phyloP scores from a whole-genome alignment of 1,140 invertebrate species.

The Oreohelix idahoensis region DNA sequence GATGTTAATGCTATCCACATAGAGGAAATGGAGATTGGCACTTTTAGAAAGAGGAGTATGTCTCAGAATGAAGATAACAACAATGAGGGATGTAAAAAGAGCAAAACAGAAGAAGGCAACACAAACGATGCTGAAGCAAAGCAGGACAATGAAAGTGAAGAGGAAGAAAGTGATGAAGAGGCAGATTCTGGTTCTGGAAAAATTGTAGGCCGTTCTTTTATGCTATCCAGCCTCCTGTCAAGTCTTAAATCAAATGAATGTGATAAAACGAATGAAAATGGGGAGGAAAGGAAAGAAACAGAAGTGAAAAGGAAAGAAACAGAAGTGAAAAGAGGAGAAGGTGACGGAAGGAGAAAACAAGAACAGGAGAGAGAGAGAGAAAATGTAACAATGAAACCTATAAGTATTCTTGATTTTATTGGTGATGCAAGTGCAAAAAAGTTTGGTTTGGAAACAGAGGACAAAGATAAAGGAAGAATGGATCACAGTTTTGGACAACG shows the following conservation, averaged over 20 bases:
- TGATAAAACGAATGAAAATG: background rate
- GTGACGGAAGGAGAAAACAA: background rate
- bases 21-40: constrained; percentile 23
- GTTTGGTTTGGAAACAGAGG: constrained; percentile 9
- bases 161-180: constrained; percentile 5
- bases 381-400: background rate
- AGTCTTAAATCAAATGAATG: background rate
- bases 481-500: background rate
- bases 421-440: constrained; percentile 31
- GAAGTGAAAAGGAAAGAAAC: background rate
- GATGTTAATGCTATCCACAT: constrained; percentile 25
- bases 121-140: background rate
- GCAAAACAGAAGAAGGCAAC: background rate
- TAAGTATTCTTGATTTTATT: constrained; percentile 34
- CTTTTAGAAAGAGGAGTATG: constrained; percentile 17
- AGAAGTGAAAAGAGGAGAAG: background rate
- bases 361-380: background rate
- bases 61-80: constrained; percentile 15
- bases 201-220: background rate
- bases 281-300: background rate
- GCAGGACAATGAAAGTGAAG: background rate
- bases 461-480: background rate
- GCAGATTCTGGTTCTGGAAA: background rate
- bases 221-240: background rate
- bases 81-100: background rate